phyloP scores from a whole-genome alignment of 2,888 invertebrate species.

The Reticulitermes lucifugus region DNA sequence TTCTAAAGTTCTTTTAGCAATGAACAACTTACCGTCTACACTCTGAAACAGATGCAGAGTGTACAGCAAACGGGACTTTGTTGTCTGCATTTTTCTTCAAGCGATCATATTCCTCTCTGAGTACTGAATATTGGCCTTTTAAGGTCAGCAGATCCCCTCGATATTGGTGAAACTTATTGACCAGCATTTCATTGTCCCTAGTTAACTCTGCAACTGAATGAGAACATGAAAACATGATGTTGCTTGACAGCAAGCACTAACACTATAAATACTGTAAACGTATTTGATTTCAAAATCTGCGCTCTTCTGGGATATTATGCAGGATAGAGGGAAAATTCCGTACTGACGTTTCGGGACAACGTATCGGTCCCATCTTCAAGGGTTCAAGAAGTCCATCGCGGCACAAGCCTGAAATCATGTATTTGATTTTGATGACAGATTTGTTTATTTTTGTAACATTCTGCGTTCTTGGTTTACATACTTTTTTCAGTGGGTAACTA shows the following conservation, averaged over 20 bases:
- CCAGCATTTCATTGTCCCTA: constrained; percentile 38
- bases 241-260: neutral
- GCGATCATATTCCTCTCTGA: constrained; percentile 67
- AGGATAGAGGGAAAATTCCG: too few species aligned
- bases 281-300: too few species aligned
- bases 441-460: too few species aligned
- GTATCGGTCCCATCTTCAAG: too few species aligned
- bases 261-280: neutral
- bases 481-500: too few species aligned
- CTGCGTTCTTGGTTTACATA: too few species aligned
- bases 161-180: constrained; percentile 65
- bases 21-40: constrained; percentile 71
- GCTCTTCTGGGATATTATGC: too few species aligned
- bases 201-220: constrained; percentile 31
- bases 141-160: constrained; percentile 70
- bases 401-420: too few species aligned
- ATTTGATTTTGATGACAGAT: too few species aligned
- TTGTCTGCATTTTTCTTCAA: constrained; percentile 67
- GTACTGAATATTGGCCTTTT: constrained; percentile 70
- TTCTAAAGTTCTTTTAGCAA: neutral
- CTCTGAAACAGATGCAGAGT: constrained; percentile 77
- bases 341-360: too few species aligned
- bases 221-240: neutral
- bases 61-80: constrained; percentile 73
- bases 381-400: too few species aligned